Conservation (phyloP, 2,888 invertebrate genomes). For the Orchesellides sinensis region DNA sequence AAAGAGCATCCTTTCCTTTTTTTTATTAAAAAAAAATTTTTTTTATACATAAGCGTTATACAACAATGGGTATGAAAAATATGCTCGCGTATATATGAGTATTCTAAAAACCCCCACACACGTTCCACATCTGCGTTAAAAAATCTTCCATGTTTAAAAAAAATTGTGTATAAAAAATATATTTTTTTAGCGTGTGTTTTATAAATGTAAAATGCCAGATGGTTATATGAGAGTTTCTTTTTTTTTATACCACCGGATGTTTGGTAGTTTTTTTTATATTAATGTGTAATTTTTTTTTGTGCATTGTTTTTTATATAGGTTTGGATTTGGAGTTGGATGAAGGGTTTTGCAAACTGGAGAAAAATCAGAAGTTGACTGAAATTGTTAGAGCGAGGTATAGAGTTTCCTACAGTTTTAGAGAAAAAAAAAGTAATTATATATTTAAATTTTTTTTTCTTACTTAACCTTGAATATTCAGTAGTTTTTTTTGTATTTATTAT, state of each 20-base stretch:
- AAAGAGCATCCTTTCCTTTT: background rate
- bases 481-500: too few species aligned
- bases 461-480: too few species aligned
- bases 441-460: background rate
- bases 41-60: background rate
- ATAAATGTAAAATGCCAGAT: too few species aligned
- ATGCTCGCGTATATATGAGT: background rate
- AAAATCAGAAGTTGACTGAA: background rate
- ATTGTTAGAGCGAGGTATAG: slow-evolving; percentile 44
- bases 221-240: background rate
- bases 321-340: background rate
- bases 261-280: too few species aligned
- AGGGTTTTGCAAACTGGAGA: slow-evolving; percentile 8
- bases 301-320: background rate
- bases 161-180: slow-evolving; percentile 13
- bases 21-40: slow-evolving; percentile 5
- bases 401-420: slow-evolving; percentile 53
- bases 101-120: slow-evolving; percentile 29
- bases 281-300: background rate
- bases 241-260: too few species aligned
- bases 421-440: too few species aligned
- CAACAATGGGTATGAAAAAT: background rate
- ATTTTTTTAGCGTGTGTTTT: too few species aligned
- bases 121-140: slow-evolving; percentile 7
- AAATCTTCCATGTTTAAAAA: slow-evolving; percentile 32